Percentiles rank a stretch among this genome's conserved stretches.
Conservation (phyloP, 2,888 invertebrate genomes). For the Lycaena phlaeas region DNA sequence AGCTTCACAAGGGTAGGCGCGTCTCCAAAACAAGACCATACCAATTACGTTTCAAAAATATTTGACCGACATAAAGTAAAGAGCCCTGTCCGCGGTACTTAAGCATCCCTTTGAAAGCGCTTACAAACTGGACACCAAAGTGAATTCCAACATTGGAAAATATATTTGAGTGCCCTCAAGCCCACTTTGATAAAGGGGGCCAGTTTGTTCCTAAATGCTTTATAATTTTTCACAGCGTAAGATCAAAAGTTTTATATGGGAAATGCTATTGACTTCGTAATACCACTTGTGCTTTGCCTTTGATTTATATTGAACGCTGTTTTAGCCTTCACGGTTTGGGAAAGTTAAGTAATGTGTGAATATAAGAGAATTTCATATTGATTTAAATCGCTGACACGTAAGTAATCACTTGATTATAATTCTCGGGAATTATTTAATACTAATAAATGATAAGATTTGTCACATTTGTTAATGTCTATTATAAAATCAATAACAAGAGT, state of each 20-base stretch:
- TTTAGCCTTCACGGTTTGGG: constrained; percentile 3
- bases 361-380: neutral
- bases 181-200: constrained; percentile 22
- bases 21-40: constrained; percentile 4
- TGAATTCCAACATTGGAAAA: constrained; percentile 16
- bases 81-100: constrained; percentile 10
- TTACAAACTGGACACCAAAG: constrained; percentile 26
- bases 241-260: constrained; percentile 27
- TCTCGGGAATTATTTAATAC: neutral
- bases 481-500: too few relatives aligned
- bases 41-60: constrained; percentile 9
- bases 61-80: constrained; percentile 12
- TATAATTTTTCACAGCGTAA: constrained; percentile 25
- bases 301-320: constrained; percentile 14
- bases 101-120: constrained; percentile 21
- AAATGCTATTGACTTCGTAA: constrained; percentile 14
- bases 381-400: constrained; percentile 1
- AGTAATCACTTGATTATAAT: too few relatives aligned
- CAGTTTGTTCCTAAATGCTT: constrained; percentile 30
- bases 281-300: constrained; percentile 17
- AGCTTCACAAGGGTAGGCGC: too few relatives aligned
- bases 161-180: constrained; percentile 17
- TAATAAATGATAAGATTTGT: too few relatives aligned
- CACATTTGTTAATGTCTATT: too few relatives aligned
- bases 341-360: constrained; percentile 5